phyloP scores from a whole-genome alignment of 2,888 invertebrate species.

The Pseudococcus viburni region DNA sequence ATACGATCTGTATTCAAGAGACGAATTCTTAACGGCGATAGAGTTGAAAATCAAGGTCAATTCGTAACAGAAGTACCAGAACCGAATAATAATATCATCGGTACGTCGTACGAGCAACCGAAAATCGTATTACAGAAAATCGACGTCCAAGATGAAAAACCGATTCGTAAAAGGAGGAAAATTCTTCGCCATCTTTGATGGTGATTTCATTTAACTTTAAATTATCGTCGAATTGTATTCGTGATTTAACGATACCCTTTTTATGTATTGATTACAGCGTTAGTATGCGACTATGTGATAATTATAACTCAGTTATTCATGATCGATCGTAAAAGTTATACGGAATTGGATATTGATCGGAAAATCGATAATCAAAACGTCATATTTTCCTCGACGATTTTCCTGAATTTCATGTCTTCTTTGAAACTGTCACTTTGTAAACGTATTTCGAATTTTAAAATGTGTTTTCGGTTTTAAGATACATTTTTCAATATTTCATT shows the following conservation, averaged over 20 bases:
- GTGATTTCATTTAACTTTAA: neutral
- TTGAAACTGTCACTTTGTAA: neutral
- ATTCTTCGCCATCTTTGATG: conserved; percentile 8
- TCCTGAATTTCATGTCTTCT: neutral
- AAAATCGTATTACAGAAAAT: conserved; percentile 8
- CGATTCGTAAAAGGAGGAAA: neutral
- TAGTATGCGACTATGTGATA: neutral
- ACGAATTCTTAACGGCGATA: neutral
- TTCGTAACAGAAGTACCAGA: neutral
- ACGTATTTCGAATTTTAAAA: neutral
- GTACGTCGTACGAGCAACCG: neutral
- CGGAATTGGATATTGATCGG: neutral
- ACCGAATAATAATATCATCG: neutral
- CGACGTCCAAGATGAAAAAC: neutral
- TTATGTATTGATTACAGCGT: neutral
- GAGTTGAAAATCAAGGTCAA: conserved; percentile 21
- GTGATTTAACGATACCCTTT: neutral
- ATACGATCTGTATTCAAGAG: neutral
- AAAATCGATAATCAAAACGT: neutral
- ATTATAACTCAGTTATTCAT: neutral
- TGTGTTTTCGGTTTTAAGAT: neutral
- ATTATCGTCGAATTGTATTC: neutral
- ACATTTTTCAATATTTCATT: neutral
- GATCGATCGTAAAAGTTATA: neutral
- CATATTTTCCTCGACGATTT: neutral